Conservation (phyloP, 2,888 invertebrate genomes). For the Epinotia brunnichana region DNA sequence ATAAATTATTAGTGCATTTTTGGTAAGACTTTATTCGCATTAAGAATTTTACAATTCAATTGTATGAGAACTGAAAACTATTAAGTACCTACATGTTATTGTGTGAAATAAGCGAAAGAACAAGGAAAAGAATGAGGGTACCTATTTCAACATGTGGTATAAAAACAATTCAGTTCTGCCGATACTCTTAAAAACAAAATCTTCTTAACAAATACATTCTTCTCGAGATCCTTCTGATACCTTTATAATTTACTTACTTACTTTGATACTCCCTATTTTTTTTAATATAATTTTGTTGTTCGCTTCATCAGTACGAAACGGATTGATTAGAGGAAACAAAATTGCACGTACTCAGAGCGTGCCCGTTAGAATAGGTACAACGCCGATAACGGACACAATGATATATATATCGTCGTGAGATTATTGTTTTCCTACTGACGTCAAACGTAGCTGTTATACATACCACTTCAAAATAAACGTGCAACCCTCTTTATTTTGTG, state of each 20-base stretch:
- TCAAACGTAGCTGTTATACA: not conserved
- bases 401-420: conserved; percentile 4
- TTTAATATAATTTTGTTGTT: not conserved
- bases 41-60: too few species aligned
- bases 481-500: not conserved
- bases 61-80: too few species aligned
- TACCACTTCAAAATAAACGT: not conserved
- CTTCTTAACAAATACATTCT: too few species aligned
- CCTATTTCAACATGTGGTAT: too few species aligned
- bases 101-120: too few species aligned
- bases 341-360: conserved; percentile 15
- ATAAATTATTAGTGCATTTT: not conserved
- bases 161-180: too few species aligned
- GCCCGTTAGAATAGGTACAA: not conserved
- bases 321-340: not conserved
- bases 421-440: conserved; percentile 4
- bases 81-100: too few species aligned
- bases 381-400: conserved; percentile 4
- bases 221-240: not conserved
- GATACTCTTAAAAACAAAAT: too few species aligned
- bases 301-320: not conserved
- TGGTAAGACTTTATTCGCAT: too few species aligned
- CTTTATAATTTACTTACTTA: too few species aligned
- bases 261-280: too few species aligned
- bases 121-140: too few species aligned